Conservation (phyloP, 2,888 invertebrate genomes). For the Dolichopus griseipennis region DNA sequence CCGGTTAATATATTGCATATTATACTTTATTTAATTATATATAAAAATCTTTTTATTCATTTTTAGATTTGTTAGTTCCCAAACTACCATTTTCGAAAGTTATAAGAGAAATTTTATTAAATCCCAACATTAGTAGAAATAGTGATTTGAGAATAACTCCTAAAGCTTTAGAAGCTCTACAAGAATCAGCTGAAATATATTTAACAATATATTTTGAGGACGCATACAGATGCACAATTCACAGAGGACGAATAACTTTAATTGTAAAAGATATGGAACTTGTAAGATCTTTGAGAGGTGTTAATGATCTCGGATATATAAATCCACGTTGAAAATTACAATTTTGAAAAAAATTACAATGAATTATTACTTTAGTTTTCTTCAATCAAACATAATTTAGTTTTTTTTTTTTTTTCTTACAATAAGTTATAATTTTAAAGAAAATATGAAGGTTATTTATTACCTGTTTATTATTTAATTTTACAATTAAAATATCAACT, state of each 20-base stretch:
- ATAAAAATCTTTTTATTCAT: not conserved
- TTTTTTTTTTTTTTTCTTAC: no score
- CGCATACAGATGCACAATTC: no score
- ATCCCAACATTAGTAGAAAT: not conserved
- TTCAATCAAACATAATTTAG: no score
- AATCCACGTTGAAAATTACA: no score
- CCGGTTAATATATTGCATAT: not conserved
- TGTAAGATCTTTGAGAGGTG: constrained; percentile 40
- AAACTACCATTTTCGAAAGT: not conserved
- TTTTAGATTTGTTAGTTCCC: not conserved
- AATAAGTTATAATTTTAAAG: no score
- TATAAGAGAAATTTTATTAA: not conserved
- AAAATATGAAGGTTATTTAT: no score
- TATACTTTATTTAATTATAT: not conserved
- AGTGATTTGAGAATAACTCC: constrained; percentile 32
- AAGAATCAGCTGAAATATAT: constrained; percentile 46
- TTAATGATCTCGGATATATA: constrained; percentile 11
- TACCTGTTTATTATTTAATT: no score
- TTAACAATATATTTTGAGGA: constrained; percentile 43
- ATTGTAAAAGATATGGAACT: constrained; percentile 44
- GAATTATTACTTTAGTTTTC: no score
- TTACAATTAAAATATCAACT: no score
- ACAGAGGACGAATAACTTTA: no score
- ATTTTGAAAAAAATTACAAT: no score
- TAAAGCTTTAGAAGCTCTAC: constrained; percentile 44